A percentile compares a stretch with the other conserved stretches of the same genome.
Conservation (phyloP, 2,888 invertebrate genomes). For the Agriopis marginaria region DNA sequence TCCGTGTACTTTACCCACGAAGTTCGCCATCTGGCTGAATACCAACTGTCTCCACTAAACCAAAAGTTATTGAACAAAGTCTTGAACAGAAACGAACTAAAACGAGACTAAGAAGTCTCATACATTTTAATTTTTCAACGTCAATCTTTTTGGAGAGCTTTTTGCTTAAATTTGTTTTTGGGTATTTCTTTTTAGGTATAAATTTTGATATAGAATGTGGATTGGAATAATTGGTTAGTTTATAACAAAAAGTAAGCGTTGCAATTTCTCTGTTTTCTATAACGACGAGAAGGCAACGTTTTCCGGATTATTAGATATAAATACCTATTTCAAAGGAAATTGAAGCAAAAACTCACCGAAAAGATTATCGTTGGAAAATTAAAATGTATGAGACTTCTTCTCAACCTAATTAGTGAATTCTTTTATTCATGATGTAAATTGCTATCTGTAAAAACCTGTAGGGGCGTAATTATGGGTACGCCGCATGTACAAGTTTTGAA, state of each 20-base stretch:
- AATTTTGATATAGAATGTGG: no score
- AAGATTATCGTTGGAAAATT: conserved; percentile 12
- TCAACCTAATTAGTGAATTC: not conserved
- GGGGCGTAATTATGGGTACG: not conserved
- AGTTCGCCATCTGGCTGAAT: conserved; percentile 7
- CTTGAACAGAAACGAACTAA: conserved; percentile 10
- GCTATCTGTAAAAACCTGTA: not conserved
- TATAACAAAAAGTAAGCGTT: no score
- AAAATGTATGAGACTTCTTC: conserved; percentile 19
- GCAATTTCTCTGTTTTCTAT: no score
- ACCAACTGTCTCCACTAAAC: conserved; percentile 7
- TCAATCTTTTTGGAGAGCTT: not conserved
- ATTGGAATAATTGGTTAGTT: no score
- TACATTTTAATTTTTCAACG: conserved; percentile 21
- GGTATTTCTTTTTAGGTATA: no score
- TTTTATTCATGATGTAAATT: conserved; percentile 2
- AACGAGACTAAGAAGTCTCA: conserved; percentile 8
- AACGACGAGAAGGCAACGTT: no score
- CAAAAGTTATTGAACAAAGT: conserved; percentile 8
- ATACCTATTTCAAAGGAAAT: not conserved
- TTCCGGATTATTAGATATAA: no score
- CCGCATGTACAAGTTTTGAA: conserved; percentile 11
- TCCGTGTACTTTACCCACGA: conserved; percentile 1
- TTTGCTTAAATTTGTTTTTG: not conserved
- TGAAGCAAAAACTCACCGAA: not conserved